Base-by-base conservation (phyloP, 1,140 invertebrate genomes). In the Drosophila erecta region DNA sequence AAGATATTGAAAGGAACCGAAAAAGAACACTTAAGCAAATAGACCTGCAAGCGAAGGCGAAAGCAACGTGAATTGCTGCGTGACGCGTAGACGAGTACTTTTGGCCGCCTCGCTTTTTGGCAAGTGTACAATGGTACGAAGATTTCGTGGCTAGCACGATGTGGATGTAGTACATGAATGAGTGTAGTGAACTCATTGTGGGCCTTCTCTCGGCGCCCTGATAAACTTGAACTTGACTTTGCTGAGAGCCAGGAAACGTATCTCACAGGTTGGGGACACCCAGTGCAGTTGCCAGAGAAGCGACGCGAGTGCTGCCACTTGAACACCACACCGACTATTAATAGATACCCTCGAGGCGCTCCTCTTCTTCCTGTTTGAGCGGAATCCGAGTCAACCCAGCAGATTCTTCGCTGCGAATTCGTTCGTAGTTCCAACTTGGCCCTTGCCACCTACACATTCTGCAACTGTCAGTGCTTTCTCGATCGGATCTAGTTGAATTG, bases 11-110 rank as follows among this genome's bases (percentile, higher is more conserved):
- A 70, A 64, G 54, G 40, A 67, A 67, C 75, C 22, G 27, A 72
- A 79, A 24, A 64, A 65, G 76, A 89, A 87, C 84, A 90, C 76
- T 89, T 89, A 90, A 87, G 38, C 84, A 87, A 87, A 87, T 76
- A 66, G 61, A 84, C 69, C 24, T 44, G 71, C 71, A 55, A 49
- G 64, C 46, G 64, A 58, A 46, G 20, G 51, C 33, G 61, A 66
- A 74, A 44, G 35, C 41, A 55, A 65, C 59, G 47, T 54, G 49
- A 83, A 70, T 50, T 66, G 66, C 59, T 72, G 76, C 76, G 54
- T 53, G 57, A 79, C 84, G 72, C 37, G 70, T 59, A 71, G 79
- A 79, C 81, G 79, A 67, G 79, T 65, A 47, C 61, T 85, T 86
- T 76, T 41, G 53, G 58, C 44, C 44, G 37, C 3, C 41, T 41